These are phyloP conservation scores for Scortum barcoo DNA, from an alignment of 2,113 vertebrate genomes.

Conservation along the genomic window DNA sequence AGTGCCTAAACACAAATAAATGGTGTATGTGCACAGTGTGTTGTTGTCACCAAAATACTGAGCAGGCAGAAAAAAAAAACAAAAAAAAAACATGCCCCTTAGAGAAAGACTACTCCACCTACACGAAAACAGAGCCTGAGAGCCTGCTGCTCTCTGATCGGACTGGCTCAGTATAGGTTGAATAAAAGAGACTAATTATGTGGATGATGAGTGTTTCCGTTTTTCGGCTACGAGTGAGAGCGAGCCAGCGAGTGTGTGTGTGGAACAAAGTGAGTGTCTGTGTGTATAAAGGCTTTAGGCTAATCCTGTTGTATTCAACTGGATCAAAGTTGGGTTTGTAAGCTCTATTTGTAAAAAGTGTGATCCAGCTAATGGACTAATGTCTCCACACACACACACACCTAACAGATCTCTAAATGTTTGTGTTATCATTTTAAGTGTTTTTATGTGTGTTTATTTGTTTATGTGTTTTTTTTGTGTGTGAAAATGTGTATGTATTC, in stretches of 20 bases:
- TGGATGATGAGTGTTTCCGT: constrained; percentile 42
- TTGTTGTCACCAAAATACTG: background rate
- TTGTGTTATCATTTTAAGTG: background rate
- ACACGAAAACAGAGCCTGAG: background rate
- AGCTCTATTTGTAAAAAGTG: constrained; percentile 62
- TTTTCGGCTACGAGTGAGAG: constrained; percentile 2
- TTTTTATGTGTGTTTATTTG: background rate
- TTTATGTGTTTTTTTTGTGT: background rate
- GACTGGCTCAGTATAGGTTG: constrained; percentile 27
- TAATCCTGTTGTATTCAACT: constrained; percentile 71
- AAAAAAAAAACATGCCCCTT: background rate
- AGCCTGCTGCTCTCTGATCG: background rate
- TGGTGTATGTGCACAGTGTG: too few species aligned
- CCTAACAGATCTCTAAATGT: background rate
- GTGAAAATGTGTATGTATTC: constrained; percentile 21
- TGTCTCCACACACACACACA: constrained; percentile 31
- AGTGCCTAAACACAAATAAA: too few species aligned
- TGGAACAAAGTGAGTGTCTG: constrained; percentile 53
- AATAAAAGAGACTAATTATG: constrained; percentile 57
- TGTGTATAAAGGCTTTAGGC: constrained; percentile 65
- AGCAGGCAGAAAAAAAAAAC: background rate
- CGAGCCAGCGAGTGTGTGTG: constrained; percentile 28
- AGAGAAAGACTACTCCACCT: background rate
- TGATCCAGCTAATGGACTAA: constrained; percentile 51
- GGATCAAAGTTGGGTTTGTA: constrained; percentile 74